phyloP scores from a whole-genome alignment of 2,113 vertebrate species.

The Dolichotis patagonum region DNA sequence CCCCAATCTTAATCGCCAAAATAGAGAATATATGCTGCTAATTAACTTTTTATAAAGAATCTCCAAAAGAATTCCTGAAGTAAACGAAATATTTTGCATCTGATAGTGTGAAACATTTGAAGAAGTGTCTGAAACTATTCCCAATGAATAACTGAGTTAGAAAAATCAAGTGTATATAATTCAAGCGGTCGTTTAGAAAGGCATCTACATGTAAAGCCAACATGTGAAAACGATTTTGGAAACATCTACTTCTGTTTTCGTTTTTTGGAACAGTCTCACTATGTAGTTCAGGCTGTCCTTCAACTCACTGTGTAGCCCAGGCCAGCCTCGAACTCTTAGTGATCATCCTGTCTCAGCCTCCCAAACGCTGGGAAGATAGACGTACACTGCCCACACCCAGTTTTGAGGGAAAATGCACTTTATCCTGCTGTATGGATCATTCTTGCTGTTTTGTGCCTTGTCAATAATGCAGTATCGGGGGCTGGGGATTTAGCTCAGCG shows the following conservation, averaged over 20 bases:
- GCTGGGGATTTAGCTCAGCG: no score
- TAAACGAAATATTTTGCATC: background rate
- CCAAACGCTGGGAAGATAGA: background rate
- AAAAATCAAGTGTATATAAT: background rate
- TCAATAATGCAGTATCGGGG: background rate
- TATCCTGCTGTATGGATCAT: rapidly evolving
- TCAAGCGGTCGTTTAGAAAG: background rate
- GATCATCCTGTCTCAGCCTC: background rate
- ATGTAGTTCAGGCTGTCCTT: background rate
- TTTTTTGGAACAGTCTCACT: background rate
- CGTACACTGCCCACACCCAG: background rate
- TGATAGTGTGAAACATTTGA: background rate
- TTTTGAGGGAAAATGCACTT: background rate
- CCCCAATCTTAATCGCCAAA: conserved; percentile 42
- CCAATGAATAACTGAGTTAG: background rate
- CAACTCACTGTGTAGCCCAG: background rate
- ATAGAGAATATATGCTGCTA: background rate
- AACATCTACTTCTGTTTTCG: background rate
- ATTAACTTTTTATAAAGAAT: conserved; percentile 32
- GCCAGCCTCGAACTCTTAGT: background rate
- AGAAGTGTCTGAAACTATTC: background rate
- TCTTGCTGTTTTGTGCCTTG: background rate
- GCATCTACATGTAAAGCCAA: background rate
- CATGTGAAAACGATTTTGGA: background rate
- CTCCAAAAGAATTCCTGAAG: background rate